These are phyloP conservation scores for Lacerta bilineata DNA, from an alignment of 2,797 vertebrate species.

Conservation along the genomic window DNA sequence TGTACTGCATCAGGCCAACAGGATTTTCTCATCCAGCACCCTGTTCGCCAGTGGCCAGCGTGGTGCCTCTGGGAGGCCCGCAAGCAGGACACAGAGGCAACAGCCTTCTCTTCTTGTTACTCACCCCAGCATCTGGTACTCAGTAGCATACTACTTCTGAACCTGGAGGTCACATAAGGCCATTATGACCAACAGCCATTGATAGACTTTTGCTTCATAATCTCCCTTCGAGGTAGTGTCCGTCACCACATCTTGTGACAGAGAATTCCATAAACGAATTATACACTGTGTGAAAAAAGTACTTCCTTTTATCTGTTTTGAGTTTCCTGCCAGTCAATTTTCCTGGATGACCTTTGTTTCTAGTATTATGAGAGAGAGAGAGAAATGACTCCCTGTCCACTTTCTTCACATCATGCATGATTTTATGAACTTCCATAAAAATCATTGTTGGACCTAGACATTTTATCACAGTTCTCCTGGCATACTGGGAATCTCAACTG, in stretches of 20 bases:
- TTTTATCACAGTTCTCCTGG: background rate
- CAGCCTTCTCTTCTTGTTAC: background rate
- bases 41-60: background rate
- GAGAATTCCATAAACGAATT: background rate
- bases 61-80: background rate
- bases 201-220: background rate
- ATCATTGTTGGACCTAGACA: background rate
- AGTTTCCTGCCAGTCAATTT: background rate
- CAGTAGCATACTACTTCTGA: background rate
- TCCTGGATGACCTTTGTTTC: background rate
- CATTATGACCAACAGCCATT: background rate
- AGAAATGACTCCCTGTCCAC: too few species aligned
- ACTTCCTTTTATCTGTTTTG: background rate
- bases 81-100: background rate
- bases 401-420: too few species aligned
- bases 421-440: background rate
- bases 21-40: background rate
- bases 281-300: background rate
- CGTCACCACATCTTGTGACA: background rate
- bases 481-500: background rate
- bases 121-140: background rate
- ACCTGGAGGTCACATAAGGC: background rate
- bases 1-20: background rate
- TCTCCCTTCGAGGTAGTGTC: background rate
- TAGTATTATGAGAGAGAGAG: background rate